These are phyloP conservation scores for Gandaritis pyraliata DNA, from an alignment of 2,888 invertebrate genomes.

Conservation along the genomic window DNA sequence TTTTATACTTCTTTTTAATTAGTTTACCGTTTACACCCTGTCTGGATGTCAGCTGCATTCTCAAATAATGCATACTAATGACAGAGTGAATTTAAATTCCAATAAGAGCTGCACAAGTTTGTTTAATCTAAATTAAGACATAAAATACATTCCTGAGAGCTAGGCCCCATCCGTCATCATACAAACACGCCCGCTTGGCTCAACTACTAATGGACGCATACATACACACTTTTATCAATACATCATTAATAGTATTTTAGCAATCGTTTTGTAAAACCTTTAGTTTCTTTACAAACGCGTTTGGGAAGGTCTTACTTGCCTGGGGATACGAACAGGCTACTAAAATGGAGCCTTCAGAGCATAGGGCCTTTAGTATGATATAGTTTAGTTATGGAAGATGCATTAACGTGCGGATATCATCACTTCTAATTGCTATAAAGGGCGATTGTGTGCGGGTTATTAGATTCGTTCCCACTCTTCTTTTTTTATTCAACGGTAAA, in stretches of 20 bases:
- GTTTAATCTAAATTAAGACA: constrained; percentile 18
- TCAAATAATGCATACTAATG: constrained; percentile 7
- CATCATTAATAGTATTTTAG: too few species aligned
- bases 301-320: too few species aligned
- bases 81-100: constrained; percentile 12
- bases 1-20: too few species aligned
- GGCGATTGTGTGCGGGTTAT: background rate
- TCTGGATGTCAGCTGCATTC: background rate
- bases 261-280: too few species aligned
- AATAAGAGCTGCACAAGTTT: constrained; percentile 1
- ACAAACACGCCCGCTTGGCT: constrained; percentile 1
- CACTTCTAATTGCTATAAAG: too few species aligned
- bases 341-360: too few species aligned
- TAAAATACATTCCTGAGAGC: constrained; percentile 9
- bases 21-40: too few species aligned
- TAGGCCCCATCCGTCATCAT: constrained; percentile 8
- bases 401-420: too few species aligned
- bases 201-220: background rate
- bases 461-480: background rate
- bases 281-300: too few species aligned
- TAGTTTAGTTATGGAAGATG: too few species aligned
- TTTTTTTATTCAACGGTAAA: constrained; percentile 7
- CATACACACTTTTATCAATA: background rate
- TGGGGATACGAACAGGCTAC: too few species aligned
- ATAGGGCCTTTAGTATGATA: too few species aligned